phyloP scores from a whole-genome alignment of 2,113 vertebrate species.

The Nansenia antarctica region DNA sequence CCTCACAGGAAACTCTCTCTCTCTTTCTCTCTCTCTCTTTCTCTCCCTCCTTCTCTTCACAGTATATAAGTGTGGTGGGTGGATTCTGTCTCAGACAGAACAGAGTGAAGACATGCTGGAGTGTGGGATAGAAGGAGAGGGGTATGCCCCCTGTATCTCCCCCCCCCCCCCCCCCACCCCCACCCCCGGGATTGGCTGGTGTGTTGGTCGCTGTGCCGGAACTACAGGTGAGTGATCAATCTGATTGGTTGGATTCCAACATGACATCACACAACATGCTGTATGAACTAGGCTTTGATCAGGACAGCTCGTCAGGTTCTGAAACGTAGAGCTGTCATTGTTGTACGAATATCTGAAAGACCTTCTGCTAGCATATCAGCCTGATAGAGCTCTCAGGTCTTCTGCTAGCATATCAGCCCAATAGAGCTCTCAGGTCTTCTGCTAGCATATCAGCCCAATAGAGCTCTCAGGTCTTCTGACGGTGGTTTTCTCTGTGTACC shows the following conservation, averaged over 20 bases:
- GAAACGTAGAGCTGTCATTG: no score
- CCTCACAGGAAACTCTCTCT: constrained; percentile 21
- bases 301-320: no score
- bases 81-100: constrained; percentile 55
- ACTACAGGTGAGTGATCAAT: constrained; percentile 43
- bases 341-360: no score
- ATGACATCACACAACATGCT: background rate
- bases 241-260: background rate
- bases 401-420: no score
- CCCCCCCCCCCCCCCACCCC: constrained; percentile 13
- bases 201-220: constrained; percentile 14
- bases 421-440: no score
- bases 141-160: constrained; percentile 41
- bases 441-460: no score
- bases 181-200: constrained; percentile 8
- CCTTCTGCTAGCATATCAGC: no score
- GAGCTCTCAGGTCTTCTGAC: no score
- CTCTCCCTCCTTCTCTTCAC: constrained; percentile 20
- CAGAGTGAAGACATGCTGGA: constrained; percentile 36
- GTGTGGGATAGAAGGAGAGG: constrained; percentile 28
- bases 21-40: constrained; percentile 30
- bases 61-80: constrained; percentile 65
- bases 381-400: no score
- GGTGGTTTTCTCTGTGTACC: no score
- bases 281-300: background rate